Conservation (phyloP, 2,113 vertebrate species). For the Willisornis vidua region DNA sequence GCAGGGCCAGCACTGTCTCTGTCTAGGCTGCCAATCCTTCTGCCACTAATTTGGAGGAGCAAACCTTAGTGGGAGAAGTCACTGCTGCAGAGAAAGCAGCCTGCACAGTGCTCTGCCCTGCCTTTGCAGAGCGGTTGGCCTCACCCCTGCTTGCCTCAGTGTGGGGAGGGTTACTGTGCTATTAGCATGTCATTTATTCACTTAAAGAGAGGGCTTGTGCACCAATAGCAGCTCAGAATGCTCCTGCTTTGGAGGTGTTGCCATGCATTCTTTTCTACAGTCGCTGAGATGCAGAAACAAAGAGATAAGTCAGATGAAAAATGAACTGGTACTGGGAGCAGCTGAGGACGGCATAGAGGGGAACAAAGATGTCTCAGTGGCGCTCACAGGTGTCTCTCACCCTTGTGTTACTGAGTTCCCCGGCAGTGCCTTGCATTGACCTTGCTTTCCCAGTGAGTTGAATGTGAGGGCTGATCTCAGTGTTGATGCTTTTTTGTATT, state of each 20-base stretch:
- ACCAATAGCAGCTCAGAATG: neutral
- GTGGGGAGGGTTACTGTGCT: neutral
- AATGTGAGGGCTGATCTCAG: rapidly evolving
- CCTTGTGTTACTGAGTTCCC: neutral
- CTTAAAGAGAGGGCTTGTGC: neutral
- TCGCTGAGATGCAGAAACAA: neutral
- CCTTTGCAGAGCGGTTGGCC: neutral
- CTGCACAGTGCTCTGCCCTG: neutral
- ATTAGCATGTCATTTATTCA: neutral
- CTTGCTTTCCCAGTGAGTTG: neutral
- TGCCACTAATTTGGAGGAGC: neutral
- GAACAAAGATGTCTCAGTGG: neutral
- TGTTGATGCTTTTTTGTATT: neutral
- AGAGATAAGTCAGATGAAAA: neutral
- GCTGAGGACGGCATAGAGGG: neutral
- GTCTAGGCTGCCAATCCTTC: neutral
- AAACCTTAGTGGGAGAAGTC: neutral
- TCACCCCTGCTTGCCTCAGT: neutral
- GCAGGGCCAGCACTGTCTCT: neutral
- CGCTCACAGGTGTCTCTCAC: neutral
- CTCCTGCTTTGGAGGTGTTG: rapidly evolving
- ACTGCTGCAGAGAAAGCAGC: neutral
- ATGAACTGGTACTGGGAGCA: neutral
- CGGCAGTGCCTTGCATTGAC: rapidly evolving
- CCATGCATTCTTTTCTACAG: rapidly evolving